Evolutionary conservation across 2,888 invertebrate genomes (phyloP).

Genomic region (Piscicola geometra): DNA sequence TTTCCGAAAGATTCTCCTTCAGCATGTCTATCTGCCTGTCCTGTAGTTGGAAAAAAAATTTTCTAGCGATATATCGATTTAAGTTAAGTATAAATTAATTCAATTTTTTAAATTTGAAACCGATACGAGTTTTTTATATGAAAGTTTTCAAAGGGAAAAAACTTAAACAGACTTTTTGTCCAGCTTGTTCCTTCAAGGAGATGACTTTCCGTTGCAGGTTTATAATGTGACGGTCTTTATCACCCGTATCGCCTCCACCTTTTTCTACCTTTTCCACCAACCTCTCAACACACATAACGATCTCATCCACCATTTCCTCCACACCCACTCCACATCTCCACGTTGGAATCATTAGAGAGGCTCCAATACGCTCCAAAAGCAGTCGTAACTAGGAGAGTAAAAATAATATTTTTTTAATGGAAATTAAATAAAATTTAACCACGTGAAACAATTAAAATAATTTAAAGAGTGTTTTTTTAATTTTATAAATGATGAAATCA

Average conservation of each 20-base stretch:
- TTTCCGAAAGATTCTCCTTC: slow-evolving; percentile 66
- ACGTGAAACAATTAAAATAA: too few species aligned
- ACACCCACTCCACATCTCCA: slow-evolving; percentile 74
- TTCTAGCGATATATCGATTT: neutral
- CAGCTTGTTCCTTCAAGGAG: slow-evolving; percentile 80
- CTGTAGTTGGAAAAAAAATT: slow-evolving; percentile 34
- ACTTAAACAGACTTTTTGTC: slow-evolving; percentile 65
- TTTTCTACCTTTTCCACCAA: slow-evolving; percentile 3
- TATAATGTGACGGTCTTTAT: slow-evolving; percentile 80
- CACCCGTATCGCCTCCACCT: slow-evolving; percentile 65
- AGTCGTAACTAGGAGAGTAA: slow-evolving; percentile 56
- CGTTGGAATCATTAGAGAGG: slow-evolving; percentile 78
- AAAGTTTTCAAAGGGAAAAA: too few species aligned
- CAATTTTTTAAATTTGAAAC: too few species aligned
- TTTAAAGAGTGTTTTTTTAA: too few species aligned
- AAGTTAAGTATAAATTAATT: neutral
- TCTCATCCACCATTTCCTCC: slow-evolving; percentile 76
- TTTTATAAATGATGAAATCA: too few species aligned
- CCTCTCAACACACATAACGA: slow-evolving; percentile 63
- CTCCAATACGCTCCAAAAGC: slow-evolving; percentile 75
- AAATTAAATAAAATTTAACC: too few species aligned
- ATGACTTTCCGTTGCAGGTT: slow-evolving; percentile 78
- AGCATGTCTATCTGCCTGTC: slow-evolving; percentile 85
- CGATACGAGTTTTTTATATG: too few species aligned
- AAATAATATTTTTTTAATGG: neutral